Conservation (phyloP, 2,113 vertebrate genomes). For the Anguilla rostrata region DNA sequence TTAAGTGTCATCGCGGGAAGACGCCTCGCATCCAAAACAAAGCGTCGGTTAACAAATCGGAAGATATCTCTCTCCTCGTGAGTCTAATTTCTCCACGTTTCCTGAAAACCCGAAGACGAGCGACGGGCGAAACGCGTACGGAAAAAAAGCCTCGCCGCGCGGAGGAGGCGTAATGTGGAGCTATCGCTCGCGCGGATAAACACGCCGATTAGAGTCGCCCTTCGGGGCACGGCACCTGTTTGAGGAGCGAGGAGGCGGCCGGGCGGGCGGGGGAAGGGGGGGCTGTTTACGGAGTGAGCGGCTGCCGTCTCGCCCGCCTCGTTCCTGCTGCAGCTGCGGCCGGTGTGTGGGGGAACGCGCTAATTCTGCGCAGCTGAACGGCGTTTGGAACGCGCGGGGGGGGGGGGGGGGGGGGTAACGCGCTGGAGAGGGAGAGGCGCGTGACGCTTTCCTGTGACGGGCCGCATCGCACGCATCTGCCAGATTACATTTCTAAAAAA, state of each 20-base stretch:
- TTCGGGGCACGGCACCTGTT: neutral
- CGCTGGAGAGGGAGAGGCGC: neutral
- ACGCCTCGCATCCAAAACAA: neutral
- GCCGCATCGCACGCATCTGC: conserved; percentile 13
- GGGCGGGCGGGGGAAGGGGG: neutral
- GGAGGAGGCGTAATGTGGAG: neutral
- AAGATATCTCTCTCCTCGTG: neutral
- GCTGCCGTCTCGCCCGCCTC: neutral
- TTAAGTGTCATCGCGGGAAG: neutral
- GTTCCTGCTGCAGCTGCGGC: neutral
- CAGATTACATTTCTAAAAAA: conserved; percentile 33
- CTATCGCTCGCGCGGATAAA: neutral
- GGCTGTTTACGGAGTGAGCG: neutral
- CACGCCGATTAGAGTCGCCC: neutral
- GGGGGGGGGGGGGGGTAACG: neutral
- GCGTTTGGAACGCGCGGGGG: conserved; percentile 25
- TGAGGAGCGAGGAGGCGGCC: neutral
- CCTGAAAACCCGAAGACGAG: neutral
- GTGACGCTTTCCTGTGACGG: conserved; percentile 7
- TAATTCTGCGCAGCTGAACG: conserved; percentile 12
- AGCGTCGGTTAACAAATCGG: neutral
- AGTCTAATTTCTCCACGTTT: neutral
- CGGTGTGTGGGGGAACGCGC: neutral
- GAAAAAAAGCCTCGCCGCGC: neutral
- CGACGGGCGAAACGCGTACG: neutral